These are phyloP conservation scores for Tachypleus tridentatus DNA, from an alignment of 1,140 invertebrate species.

Conservation along the genomic window DNA sequence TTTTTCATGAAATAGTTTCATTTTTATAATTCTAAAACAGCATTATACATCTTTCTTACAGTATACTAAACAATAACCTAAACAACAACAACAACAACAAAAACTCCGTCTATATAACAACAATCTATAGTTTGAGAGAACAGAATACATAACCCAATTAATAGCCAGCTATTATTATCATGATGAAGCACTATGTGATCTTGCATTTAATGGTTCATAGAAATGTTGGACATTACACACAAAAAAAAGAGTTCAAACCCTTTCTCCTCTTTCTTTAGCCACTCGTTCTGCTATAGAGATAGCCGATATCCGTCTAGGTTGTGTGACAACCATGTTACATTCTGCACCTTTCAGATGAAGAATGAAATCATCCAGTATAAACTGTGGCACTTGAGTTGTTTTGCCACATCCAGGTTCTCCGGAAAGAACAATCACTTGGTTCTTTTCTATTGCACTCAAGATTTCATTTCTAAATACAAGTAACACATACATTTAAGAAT, in stretches of 20 bases:
- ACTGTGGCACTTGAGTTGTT: slow-evolving; percentile 69
- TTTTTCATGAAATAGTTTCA: too few relatives aligned
- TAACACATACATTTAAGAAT: neutral
- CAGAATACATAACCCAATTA: too few relatives aligned
- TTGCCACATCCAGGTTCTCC: slow-evolving; percentile 89
- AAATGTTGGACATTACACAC: too few relatives aligned
- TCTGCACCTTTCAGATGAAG: slow-evolving; percentile 32
- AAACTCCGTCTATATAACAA: too few relatives aligned
- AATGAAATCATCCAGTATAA: slow-evolving; percentile 64
- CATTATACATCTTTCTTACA: neutral
- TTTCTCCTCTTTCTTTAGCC: slow-evolving; percentile 48
- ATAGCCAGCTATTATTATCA: too few relatives aligned
- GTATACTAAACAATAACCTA: neutral
- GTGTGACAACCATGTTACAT: slow-evolving; percentile 76
- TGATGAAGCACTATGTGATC: too few relatives aligned
- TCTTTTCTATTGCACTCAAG: slow-evolving; percentile 69
- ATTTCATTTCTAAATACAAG: slow-evolving; percentile 31
- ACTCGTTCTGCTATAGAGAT: slow-evolving; percentile 66
- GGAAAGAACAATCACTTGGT: slow-evolving; percentile 72
- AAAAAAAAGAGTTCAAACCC: slow-evolving; percentile 1
- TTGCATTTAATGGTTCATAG: too few relatives aligned
- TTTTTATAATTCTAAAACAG: too few relatives aligned
- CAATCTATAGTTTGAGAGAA: too few relatives aligned
- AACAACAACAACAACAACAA: neutral
- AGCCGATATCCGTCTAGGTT: slow-evolving; percentile 72